phyloP scores from a whole-genome alignment of 92 coral and sea anemone species.

The Blastomussa wellsi region DNA sequence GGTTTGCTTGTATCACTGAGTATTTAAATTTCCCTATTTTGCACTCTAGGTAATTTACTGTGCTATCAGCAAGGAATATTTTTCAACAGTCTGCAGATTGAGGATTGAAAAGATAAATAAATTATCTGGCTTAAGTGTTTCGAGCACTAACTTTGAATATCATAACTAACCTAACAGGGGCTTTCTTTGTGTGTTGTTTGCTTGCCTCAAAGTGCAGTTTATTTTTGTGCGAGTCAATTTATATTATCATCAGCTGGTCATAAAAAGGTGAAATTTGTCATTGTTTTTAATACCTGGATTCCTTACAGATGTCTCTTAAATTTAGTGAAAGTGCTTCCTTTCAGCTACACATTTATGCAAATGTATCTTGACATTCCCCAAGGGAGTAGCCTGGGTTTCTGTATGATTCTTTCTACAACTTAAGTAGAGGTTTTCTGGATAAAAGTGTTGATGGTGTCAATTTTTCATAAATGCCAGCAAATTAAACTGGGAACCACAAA shows the following conservation, averaged over 20 bases:
- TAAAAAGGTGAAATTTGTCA: background rate
- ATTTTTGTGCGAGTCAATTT: background rate
- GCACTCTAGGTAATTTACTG: background rate
- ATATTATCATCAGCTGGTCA: background rate
- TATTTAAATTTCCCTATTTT: background rate
- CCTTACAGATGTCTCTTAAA: background rate
- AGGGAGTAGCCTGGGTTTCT: background rate
- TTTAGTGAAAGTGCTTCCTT: background rate
- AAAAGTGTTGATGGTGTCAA: background rate
- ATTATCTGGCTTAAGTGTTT: conserved; percentile 5
- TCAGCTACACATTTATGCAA: background rate
- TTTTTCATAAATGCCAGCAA: conserved; percentile 4
- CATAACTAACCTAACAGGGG: conserved; percentile 10
- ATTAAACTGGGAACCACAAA: conserved; percentile 23
- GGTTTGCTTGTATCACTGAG: background rate
- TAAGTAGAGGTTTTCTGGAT: background rate
- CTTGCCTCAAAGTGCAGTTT: background rate
- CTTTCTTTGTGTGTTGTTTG: background rate
- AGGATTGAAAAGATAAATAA: conserved; percentile 1
- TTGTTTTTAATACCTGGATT: background rate
- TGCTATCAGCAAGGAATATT: background rate
- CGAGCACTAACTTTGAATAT: background rate
- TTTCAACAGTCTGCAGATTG: conserved; percentile 15
- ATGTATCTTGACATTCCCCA: background rate
- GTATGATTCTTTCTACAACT: background rate